Evolutionary conservation across 2,888 invertebrate genomes (phyloP), one percentile per base, ranked within the genome.

Genomic region (Venustoraphidia nigricollis): DNA sequence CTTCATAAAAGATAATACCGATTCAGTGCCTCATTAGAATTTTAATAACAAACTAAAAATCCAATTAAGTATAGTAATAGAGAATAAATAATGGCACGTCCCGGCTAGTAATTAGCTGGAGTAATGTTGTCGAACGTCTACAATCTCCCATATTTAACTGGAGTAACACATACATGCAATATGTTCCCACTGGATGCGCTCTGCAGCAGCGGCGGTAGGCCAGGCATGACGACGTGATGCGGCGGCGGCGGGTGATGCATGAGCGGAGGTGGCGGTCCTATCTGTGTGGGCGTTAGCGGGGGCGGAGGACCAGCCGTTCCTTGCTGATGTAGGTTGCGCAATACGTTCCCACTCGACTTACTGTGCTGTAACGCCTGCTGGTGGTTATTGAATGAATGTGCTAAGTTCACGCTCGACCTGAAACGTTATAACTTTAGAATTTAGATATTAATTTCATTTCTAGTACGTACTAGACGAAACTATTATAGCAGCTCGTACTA

Each of bases 101-200:
- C 17, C 17, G 4, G 4, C 2, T 17, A 17, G 4, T 17, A 17
- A 17, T 17, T 17, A 17, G 6, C 34, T 44, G 37, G 13, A 3
- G 37, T 10, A 10, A 11, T 10, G 39, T 44, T 38, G 46, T 37
- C 6, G 27, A 27, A 6, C 27, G 27, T 27, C 27, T 6, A 27
- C 6, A 27, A 27, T 6, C 27, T 27, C 5, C 27, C 3, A 27
- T 27, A 27, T 27, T 27, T 27, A 17, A 17, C 17, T 17, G 17
- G 17, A 17, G 17, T 17, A 17, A 27, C 38, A 56, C 61, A 62
- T 57, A 75, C 76, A 53, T 77, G 77, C 50, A 79, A 67, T 52
- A 81, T 73, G 56, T 75, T 78, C 10, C 78, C 76, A 53, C 78
- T 74, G 45, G 78, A 77, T n/a, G 75, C 70, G 50, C 77, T 77